Conservation (phyloP, 2,888 invertebrate species). For the Ormyrus labotus region DNA sequence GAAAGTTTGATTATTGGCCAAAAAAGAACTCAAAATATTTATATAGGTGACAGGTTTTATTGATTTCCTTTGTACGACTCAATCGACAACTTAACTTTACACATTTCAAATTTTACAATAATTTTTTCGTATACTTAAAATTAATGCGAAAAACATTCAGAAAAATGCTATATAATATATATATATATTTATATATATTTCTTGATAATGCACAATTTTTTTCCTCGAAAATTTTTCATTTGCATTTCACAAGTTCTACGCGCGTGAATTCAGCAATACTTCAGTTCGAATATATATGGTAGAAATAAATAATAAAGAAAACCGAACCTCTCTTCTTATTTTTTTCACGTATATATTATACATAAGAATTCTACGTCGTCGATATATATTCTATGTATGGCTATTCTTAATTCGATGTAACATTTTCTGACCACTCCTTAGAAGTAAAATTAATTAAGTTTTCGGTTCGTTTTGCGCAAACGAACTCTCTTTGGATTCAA, state of each 20-base stretch:
- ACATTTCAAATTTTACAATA: slow-evolving; percentile 30
- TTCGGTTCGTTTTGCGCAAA: slow-evolving; percentile 19
- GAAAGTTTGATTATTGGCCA: no score
- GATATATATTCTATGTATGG: slow-evolving; percentile 59
- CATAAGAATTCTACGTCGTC: slow-evolving; percentile 31
- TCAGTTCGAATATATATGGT: neutral
- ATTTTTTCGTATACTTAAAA: slow-evolving; percentile 22
- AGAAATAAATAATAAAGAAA: slow-evolving; percentile 47
- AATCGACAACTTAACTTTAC: slow-evolving; percentile 34
- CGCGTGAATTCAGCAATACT: neutral
- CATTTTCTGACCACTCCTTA: slow-evolving; percentile 12
- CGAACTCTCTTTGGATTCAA: slow-evolving; percentile 54
- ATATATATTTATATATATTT: no score
- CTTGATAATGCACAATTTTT: no score
- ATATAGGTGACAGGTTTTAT: slow-evolving; percentile 35
- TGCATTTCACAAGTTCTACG: slow-evolving; percentile 9
- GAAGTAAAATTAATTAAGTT: slow-evolving; percentile 34
- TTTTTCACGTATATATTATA: slow-evolving; percentile 32
- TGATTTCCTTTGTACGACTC: slow-evolving; percentile 39
- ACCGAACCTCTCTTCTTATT: slow-evolving; percentile 12
- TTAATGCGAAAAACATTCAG: neutral
- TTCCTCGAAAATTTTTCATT: neutral
- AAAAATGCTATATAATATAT: neutral
- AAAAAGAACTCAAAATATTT: slow-evolving; percentile 28
- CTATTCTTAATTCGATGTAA: slow-evolving; percentile 64